Evolutionary conservation across 2,797 vertebrate species (phyloP).

Genomic region (Rhynchotus rufescens): DNA sequence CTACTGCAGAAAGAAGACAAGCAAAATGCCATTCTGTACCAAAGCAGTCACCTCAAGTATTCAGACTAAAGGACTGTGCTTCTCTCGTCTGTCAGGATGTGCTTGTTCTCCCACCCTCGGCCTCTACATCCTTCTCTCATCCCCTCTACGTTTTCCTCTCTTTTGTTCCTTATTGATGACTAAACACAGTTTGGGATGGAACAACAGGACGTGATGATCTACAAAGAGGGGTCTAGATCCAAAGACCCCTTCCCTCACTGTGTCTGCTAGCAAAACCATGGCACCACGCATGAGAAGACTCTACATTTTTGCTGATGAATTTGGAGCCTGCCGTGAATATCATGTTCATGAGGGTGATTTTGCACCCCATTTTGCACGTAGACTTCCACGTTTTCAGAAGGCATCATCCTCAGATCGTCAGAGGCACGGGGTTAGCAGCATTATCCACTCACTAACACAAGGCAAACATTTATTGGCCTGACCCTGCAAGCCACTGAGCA

Average conservation of each 20-base stretch:
- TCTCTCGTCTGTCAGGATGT: not conserved
- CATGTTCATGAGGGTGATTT: rapidly evolving
- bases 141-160: not conserved
- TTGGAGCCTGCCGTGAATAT: not conserved
- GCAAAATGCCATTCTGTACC: conserved; percentile 7
- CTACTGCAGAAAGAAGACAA: not conserved
- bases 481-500: not conserved
- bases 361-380: not conserved
- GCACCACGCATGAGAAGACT: not conserved
- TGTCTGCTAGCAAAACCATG: not conserved
- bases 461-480: not conserved
- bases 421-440: not conserved
- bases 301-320: not conserved
- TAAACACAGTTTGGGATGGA: not conserved
- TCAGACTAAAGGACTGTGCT: not conserved
- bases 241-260: not conserved
- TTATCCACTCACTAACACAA: not conserved
- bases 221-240: not conserved
- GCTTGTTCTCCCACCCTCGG: not conserved
- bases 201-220: not conserved
- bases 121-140: not conserved
- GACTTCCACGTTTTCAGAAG: not conserved
- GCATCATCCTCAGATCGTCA: not conserved
- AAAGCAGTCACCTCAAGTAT: not conserved
- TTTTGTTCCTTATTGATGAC: not conserved